A percentile compares a stretch with the other conserved stretches of the same genome.
Evolutionary conservation across 2,888 invertebrate species (phyloP).

Genomic region (Troides aeacus): DNA sequence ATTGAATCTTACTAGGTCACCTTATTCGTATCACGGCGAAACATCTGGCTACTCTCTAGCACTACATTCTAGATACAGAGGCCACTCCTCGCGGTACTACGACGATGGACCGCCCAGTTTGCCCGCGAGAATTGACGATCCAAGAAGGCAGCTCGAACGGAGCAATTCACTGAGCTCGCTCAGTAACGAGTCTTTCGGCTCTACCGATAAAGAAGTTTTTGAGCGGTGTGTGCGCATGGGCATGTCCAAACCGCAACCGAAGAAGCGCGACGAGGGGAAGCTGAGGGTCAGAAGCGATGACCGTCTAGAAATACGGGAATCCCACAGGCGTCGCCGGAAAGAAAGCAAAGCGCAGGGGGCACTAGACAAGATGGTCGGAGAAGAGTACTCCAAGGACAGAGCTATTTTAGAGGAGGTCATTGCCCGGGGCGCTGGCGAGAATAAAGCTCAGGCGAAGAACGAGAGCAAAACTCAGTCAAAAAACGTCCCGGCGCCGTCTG

Average conservation of each 20-base stretch:
- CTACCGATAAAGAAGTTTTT: slow-evolving; percentile 84
- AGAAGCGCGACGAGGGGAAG: slow-evolving; percentile 39
- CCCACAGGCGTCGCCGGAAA: slow-evolving; percentile 37
- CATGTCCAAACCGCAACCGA: slow-evolving; percentile 71
- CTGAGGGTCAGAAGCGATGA: slow-evolving; percentile 53
- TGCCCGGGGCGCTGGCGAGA: slow-evolving; percentile 72
- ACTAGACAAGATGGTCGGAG: slow-evolving; percentile 52
- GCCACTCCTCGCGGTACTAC: slow-evolving; percentile 31
- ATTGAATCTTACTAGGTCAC: slow-evolving; percentile 36
- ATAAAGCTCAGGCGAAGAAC: slow-evolving; percentile 30
- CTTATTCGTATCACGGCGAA: slow-evolving; percentile 45
- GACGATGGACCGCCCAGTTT: slow-evolving; percentile 52
- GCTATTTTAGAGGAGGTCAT: slow-evolving; percentile 83
- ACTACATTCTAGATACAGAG: slow-evolving; percentile 38
- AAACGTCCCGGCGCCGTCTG: slow-evolving; percentile 89
- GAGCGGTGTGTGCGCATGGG: slow-evolving; percentile 89
- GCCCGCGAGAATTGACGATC: slow-evolving; percentile 47
- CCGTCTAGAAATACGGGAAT: slow-evolving; percentile 37
- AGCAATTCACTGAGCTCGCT: slow-evolving; percentile 63
- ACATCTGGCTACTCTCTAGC: slow-evolving; percentile 31
- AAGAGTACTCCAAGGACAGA: slow-evolving; percentile 51
- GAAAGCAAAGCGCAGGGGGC: slow-evolving; percentile 45
- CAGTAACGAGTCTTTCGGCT: slow-evolving; percentile 78
- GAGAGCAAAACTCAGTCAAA: slow-evolving; percentile 72
- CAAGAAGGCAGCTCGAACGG: slow-evolving; percentile 38